A percentile compares a stretch with the other conserved stretches of the same genome.
These are phyloP conservation scores for Odontocerum albicorne DNA, from an alignment of 2,888 invertebrate species.

Conservation along the genomic window DNA sequence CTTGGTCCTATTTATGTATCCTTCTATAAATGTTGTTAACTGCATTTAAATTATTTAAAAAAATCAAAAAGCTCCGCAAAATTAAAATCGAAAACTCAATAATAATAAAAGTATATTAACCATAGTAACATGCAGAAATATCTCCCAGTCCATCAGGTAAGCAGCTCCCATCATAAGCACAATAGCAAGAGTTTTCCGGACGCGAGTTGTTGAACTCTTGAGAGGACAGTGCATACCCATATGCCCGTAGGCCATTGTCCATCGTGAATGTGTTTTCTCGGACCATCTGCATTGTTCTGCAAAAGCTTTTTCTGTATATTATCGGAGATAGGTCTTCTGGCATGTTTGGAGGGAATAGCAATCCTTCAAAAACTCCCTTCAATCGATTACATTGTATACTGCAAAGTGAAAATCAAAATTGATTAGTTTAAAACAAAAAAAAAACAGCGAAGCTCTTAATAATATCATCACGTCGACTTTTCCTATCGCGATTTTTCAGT, in stretches of 20 bases:
- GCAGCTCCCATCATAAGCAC: constrained; percentile 52
- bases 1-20: too few relatives aligned
- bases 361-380: constrained; percentile 70
- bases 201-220: constrained; percentile 61
- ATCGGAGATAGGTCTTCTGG: constrained; percentile 55
- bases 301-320: constrained; percentile 75
- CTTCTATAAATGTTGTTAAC: too few relatives aligned
- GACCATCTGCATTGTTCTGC: constrained; percentile 63
- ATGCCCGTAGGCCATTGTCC: constrained; percentile 58
- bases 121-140: constrained; percentile 70
- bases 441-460: too few relatives aligned
- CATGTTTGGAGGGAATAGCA: constrained; percentile 66
- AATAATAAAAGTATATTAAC: constrained; percentile 51
- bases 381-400: constrained; percentile 68
- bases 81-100: too few relatives aligned
- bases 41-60: too few relatives aligned
- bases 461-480: too few relatives aligned
- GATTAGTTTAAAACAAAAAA: too few relatives aligned
- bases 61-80: too few relatives aligned
- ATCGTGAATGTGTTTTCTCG: constrained; percentile 40
- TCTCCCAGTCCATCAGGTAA: constrained; percentile 66
- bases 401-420: constrained; percentile 31
- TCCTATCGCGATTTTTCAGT: too few relatives aligned
- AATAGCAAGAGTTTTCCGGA: constrained; percentile 67
- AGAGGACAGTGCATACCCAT: constrained; percentile 62